Evolutionary conservation across 2,888 invertebrate species (phyloP).

Genomic region (Melanchra persicariae): DNA sequence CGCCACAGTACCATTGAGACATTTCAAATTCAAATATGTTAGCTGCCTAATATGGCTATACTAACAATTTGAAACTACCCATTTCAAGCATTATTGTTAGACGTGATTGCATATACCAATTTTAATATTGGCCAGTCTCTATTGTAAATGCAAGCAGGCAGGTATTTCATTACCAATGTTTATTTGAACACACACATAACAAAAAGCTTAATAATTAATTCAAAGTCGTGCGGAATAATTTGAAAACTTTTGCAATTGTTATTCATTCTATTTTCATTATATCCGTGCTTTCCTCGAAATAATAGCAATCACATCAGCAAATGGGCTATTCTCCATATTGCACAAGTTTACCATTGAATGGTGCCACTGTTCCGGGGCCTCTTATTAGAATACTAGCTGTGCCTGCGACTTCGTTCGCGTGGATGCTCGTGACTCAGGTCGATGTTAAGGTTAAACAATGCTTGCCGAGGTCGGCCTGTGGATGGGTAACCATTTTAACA

Average conservation of each 20-base stretch:
- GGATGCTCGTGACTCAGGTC: too few relatives aligned
- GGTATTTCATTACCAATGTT: background rate
- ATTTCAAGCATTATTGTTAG: too few relatives aligned
- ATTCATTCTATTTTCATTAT: slow-evolving; percentile 13
- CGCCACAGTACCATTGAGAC: too few relatives aligned
- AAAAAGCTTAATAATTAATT: slow-evolving; percentile 11
- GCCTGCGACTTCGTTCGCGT: too few relatives aligned
- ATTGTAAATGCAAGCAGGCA: background rate
- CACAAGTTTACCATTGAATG: slow-evolving; percentile 26
- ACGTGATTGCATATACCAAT: too few relatives aligned
- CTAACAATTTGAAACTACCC: too few relatives aligned
- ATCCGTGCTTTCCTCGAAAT: slow-evolving; percentile 11
- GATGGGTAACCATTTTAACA: too few relatives aligned
- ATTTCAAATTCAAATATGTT: too few relatives aligned
- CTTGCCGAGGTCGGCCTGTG: too few relatives aligned
- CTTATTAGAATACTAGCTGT: slow-evolving; percentile 22
- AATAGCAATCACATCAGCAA: slow-evolving; percentile 24
- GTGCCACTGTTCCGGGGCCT: background rate
- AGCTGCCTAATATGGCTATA: too few relatives aligned
- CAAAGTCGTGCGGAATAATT: slow-evolving; percentile 16
- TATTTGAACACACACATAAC: background rate
- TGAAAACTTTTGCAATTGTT: slow-evolving; percentile 13
- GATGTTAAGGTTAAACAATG: too few relatives aligned
- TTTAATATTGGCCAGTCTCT: background rate
- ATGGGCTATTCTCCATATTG: slow-evolving; percentile 15